Evolutionary conservation across 2,888 invertebrate species (phyloP).

Genomic region (Stenoptilia bipunctidactyla): DNA sequence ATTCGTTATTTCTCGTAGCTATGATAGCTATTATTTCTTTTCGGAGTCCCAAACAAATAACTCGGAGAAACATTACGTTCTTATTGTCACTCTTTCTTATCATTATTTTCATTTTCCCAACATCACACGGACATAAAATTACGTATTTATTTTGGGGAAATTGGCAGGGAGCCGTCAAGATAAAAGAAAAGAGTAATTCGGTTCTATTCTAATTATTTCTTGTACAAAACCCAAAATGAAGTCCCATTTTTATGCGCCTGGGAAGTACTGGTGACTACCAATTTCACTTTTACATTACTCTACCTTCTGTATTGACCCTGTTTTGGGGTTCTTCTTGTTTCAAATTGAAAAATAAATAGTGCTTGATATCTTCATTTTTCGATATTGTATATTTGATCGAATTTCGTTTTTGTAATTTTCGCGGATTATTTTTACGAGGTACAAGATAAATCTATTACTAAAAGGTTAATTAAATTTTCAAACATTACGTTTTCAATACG

Average conservation of each 20-base stretch:
- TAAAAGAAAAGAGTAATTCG: not conserved
- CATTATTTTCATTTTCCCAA: not conserved
- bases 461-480: too few species aligned
- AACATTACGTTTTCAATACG: too few species aligned
- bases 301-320: constrained; percentile 47
- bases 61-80: not conserved
- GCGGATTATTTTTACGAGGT: too few species aligned
- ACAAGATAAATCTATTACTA: too few species aligned
- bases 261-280: constrained; percentile 39
- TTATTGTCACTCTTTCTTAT: not conserved
- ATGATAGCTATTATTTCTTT: too few species aligned
- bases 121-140: not conserved
- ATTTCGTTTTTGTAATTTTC: too few species aligned
- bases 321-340: not conserved
- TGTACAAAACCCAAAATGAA: too few species aligned
- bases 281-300: constrained; percentile 52
- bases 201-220: not conserved
- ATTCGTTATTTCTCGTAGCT: too few species aligned
- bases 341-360: too few species aligned
- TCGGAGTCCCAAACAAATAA: constrained; percentile 2
- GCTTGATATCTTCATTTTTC: too few species aligned
- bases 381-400: too few species aligned
- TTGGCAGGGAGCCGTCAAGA: not conserved
- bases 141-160: not conserved
- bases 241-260: constrained; percentile 28